Percentiles rank a stretch among this genome's conserved stretches.
Evolutionary conservation across 2,797 vertebrate species (phyloP).

Genomic region (Chloroceryle amazona): DNA sequence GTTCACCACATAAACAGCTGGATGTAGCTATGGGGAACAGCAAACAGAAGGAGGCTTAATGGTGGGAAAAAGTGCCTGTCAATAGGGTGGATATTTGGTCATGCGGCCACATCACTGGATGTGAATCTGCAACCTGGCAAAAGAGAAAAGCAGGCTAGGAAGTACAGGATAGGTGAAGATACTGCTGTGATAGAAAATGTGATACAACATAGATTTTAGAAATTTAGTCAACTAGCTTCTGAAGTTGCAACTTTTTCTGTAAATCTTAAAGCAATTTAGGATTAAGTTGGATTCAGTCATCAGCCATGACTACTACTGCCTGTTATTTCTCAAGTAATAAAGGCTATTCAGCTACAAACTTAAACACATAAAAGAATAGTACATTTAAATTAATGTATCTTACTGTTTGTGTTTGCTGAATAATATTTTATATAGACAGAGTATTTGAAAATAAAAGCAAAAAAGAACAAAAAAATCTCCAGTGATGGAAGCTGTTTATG

Average conservation of each 20-base stretch:
- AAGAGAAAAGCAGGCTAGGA: not conserved
- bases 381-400: not conserved
- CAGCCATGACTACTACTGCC: not conserved
- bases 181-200: not conserved
- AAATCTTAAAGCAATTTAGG: not conserved
- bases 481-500: not conserved
- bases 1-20: constrained; percentile 15
- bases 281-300: not conserved
- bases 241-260: not conserved
- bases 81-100: not conserved
- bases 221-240: not conserved
- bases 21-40: not conserved
- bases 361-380: not conserved
- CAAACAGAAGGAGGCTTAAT: not conserved
- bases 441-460: not conserved
- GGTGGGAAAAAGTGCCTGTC: not conserved
- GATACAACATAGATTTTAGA: not conserved
- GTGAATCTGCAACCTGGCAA: not conserved
- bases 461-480: not conserved
- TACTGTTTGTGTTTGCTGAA: not conserved
- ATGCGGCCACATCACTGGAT: fast-evolving
- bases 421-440: not conserved
- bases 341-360: not conserved
- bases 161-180: not conserved
- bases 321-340: constrained; percentile 13